phyloP scores from a whole-genome alignment of 2,113 vertebrate species.

The Chroicocephalus ridibundus region DNA sequence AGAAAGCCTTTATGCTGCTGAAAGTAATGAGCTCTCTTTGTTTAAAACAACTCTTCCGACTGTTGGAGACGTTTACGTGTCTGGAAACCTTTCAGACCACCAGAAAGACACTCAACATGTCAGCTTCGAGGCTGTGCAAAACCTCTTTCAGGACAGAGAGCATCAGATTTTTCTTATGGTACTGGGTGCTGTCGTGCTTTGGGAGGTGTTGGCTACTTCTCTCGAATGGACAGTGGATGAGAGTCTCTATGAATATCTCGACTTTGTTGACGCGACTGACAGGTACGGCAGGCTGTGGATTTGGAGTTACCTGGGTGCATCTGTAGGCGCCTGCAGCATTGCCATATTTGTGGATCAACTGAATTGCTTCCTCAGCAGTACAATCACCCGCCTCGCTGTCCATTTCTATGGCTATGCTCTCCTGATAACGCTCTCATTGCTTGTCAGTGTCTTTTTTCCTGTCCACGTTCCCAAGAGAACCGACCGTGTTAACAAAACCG shows the following conservation, averaged over 20 bases:
- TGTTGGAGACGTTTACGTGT: neutral
- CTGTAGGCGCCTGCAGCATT: conserved; percentile 69
- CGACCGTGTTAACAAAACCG: neutral
- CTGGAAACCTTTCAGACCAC: neutral
- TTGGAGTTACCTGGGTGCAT: conserved; percentile 78
- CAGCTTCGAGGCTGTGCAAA: neutral
- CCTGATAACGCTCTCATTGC: conserved; percentile 51
- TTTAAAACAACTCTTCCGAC: neutral
- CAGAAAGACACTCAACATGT: neutral
- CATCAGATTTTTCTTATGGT: conserved; percentile 79
- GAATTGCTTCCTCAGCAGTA: conserved; percentile 59
- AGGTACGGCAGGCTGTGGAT: conserved; percentile 66
- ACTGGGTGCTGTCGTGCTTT: conserved; percentile 72
- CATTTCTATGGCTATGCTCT: conserved; percentile 80
- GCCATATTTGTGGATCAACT: conserved; percentile 76
- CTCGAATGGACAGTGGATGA: conserved; percentile 82
- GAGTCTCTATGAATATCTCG: conserved; percentile 86
- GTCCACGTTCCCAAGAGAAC: conserved; percentile 68
- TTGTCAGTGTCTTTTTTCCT: conserved; percentile 72
- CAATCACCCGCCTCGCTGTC: conserved; percentile 26
- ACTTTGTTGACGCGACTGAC: conserved; percentile 85
- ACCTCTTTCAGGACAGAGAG: conserved; percentile 65
- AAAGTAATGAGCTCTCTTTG: neutral
- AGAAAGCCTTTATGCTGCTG: neutral
- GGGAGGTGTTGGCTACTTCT: conserved; percentile 77